phyloP scores from a whole-genome alignment of 2,113 vertebrate genomes.

The Sander lucioperca region DNA sequence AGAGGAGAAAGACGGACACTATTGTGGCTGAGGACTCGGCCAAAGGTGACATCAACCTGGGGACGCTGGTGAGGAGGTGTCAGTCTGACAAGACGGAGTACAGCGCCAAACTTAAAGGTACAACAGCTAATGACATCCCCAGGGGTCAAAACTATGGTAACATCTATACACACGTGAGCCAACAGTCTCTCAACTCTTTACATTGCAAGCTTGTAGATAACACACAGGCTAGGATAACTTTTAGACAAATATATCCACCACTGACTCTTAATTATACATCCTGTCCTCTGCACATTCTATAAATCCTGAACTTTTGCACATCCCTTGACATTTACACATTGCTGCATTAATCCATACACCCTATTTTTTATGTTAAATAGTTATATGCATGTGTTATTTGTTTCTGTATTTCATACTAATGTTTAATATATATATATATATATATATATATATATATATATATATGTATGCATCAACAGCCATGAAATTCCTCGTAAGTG shows the following conservation, averaged over 20 bases:
- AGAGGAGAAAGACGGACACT: conserved; percentile 94
- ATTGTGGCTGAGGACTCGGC: conserved; percentile 80
- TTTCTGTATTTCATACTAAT: no score
- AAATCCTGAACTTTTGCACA: no score
- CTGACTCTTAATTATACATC: no score
- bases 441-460: no score
- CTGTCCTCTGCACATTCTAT: no score
- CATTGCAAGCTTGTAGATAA: conserved; percentile 16
- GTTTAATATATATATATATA: no score
- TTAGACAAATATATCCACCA: neutral
- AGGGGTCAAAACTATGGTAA: conserved; percentile 73
- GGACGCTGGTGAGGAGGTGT: conserved; percentile 90
- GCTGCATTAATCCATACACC: no score
- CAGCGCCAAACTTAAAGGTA: conserved; percentile 96
- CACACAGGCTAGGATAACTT: neutral
- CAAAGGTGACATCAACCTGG: conserved; percentile 86
- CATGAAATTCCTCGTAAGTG: no score
- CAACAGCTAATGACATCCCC: conserved; percentile 64
- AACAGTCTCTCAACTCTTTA: conserved; percentile 27
- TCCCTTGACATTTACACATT: no score
- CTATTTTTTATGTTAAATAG: no score
- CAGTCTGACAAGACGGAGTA: conserved; percentile 98
- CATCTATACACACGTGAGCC: conserved; percentile 51
- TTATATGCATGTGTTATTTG: no score
- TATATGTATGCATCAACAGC: no score